Evolutionary conservation across 2,888 invertebrate genomes (phyloP).

Genomic region (Laothoe populi): DNA sequence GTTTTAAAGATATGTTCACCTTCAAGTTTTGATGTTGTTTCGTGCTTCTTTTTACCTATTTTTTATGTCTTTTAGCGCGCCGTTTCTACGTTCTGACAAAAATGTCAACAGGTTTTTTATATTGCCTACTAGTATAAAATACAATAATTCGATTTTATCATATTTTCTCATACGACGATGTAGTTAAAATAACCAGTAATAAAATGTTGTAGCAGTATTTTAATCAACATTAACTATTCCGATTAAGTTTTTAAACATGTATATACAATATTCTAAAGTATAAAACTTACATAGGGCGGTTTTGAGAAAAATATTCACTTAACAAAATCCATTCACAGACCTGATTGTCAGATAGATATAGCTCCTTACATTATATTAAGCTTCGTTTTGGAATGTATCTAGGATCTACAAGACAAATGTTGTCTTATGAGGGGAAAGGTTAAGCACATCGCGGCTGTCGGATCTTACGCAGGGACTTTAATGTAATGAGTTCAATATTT

Average conservation of each 20-base stretch:
- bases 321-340: slow-evolving; percentile 1
- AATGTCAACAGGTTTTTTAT: slow-evolving; percentile 19
- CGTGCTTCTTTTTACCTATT: slow-evolving; percentile 42
- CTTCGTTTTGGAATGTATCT: slow-evolving; percentile 24
- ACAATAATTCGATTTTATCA: background rate
- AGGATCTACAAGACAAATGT: slow-evolving; percentile 25
- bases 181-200: background rate
- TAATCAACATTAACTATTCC: background rate
- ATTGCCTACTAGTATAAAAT: background rate
- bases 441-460: slow-evolving; percentile 60
- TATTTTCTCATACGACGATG: slow-evolving; percentile 1
- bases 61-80: slow-evolving; percentile 24
- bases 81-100: slow-evolving; percentile 25
- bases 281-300: background rate
- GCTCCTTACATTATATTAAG: slow-evolving; percentile 13
- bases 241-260: too few relatives aligned
- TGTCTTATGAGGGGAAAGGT: slow-evolving; percentile 55
- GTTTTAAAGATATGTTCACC: slow-evolving; percentile 62
- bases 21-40: slow-evolving; percentile 55
- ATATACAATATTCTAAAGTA: too few relatives aligned
- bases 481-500: slow-evolving; percentile 75
- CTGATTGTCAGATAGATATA: slow-evolving; percentile 11
- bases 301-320: background rate
- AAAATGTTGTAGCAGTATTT: background rate
- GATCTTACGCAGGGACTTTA: slow-evolving; percentile 58